Evolutionary conservation across 2,113 vertebrate species (phyloP).

Genomic region (Ia io): DNA sequence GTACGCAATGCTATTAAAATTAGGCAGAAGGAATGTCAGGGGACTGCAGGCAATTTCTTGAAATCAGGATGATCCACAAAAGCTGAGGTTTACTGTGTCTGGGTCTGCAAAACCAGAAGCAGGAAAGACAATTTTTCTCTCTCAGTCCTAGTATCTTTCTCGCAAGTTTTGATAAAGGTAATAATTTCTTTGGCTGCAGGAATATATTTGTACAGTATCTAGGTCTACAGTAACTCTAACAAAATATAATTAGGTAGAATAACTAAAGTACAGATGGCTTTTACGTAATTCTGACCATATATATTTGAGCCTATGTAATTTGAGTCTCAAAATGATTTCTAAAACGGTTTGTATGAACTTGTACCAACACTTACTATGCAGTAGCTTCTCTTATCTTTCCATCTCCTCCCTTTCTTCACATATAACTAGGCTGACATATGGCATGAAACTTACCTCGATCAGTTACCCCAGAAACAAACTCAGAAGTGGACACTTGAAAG

Average conservation of each 20-base stretch:
- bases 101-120: not conserved
- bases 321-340: conserved; percentile 29
- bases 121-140: not conserved
- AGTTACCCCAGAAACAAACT: not conserved
- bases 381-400: not conserved
- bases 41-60: conserved; percentile 33
- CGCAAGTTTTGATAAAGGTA: not conserved
- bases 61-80: conserved; percentile 40
- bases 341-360: conserved; percentile 18
- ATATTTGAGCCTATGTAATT: conserved; percentile 25
- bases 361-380: not conserved
- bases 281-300: conserved; percentile 48
- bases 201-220: conserved; percentile 27
- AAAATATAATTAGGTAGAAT: conserved; percentile 46
- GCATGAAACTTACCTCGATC: not conserved
- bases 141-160: not conserved
- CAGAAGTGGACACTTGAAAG: not conserved
- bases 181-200: conserved; percentile 8
- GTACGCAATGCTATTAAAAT: conserved; percentile 24
- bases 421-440: not conserved
- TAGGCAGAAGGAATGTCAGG: conserved; percentile 34
- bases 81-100: not conserved
- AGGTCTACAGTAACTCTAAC: conserved; percentile 52
- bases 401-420: not conserved
- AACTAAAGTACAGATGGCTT: conserved; percentile 49